Evolutionary conservation across 2,797 vertebrate species (phyloP).

Genomic region (Jordanella pulchra): DNA sequence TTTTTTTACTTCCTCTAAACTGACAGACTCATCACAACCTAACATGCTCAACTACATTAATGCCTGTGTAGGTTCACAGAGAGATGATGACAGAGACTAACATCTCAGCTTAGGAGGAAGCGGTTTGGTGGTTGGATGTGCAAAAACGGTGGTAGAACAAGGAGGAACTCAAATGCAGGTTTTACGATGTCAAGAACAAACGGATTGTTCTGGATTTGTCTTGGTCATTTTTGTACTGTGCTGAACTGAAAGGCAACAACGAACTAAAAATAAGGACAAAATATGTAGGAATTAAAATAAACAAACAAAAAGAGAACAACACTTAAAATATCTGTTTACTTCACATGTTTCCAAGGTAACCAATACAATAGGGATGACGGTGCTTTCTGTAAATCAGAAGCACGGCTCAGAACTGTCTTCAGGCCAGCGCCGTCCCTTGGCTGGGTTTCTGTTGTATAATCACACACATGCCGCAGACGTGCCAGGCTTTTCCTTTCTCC

Average conservation of each 20-base stretch:
- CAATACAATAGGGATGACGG: slow-evolving; percentile 50
- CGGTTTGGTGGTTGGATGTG: slow-evolving; percentile 53
- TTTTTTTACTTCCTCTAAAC: slow-evolving; percentile 45
- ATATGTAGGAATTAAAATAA: background rate
- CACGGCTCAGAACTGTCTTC: slow-evolving; percentile 47
- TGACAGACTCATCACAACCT: slow-evolving; percentile 28
- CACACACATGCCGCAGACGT: background rate
- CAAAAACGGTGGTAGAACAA: slow-evolving; percentile 21
- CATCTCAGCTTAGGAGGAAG: slow-evolving; percentile 46
- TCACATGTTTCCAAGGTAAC: slow-evolving; percentile 53
- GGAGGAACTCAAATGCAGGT: slow-evolving; percentile 21
- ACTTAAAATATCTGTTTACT: slow-evolving; percentile 41
- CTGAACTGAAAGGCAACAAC: background rate
- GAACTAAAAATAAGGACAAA: slow-evolving; percentile 17
- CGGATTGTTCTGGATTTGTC: background rate
- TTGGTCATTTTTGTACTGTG: background rate
- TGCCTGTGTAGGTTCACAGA: slow-evolving; percentile 7
- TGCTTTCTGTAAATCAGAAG: slow-evolving; percentile 25
- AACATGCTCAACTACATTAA: background rate
- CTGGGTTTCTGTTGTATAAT: slow-evolving; percentile 40
- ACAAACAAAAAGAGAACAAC: slow-evolving; percentile 26
- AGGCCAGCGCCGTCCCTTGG: slow-evolving; percentile 35
- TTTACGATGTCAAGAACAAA: slow-evolving; percentile 3
- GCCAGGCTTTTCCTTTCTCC: slow-evolving; percentile 25
- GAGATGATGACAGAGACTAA: slow-evolving; percentile 22